Evolutionary conservation across 1,140 invertebrate species (phyloP).

Genomic region (Zaprionus kolodkinae): DNA sequence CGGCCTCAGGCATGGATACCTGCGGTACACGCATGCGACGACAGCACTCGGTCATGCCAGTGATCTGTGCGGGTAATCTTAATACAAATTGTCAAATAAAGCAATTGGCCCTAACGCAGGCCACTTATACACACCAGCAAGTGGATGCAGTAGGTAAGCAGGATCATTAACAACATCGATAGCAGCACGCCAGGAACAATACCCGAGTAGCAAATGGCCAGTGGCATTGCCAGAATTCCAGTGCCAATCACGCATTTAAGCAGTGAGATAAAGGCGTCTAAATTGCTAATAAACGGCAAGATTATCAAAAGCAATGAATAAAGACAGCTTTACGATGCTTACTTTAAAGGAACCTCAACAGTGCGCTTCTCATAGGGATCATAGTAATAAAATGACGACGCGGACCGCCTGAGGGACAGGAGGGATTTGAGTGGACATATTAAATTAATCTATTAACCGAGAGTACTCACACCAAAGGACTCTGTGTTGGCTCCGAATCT

Average conservation of each 20-base stretch:
- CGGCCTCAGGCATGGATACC: conserved; percentile 66
- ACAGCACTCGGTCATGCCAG: conserved; percentile 69
- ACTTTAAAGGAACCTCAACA: conserved; percentile 62
- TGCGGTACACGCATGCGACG: conserved; percentile 56
- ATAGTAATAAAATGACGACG: conserved; percentile 55
- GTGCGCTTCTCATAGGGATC: conserved; percentile 66
- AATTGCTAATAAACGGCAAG: conserved; percentile 37
- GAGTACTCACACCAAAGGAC: conserved; percentile 42
- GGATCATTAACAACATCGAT: conserved; percentile 55
- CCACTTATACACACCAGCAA: conserved; percentile 67
- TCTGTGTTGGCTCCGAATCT: neutral
- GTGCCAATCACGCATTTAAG: conserved; percentile 68
- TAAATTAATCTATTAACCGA: no score
- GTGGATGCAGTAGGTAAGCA: conserved; percentile 70
- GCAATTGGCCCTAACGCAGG: neutral
- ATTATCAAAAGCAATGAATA: neutral
- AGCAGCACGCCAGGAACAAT: conserved; percentile 41
- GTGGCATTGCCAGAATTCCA: conserved; percentile 64
- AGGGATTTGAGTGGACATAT: neutral
- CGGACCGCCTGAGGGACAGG: conserved; percentile 32
- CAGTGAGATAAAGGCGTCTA: conserved; percentile 63
- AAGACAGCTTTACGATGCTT: conserved; percentile 14
- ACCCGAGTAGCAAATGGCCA: conserved; percentile 59
- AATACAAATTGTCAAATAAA: conserved; percentile 13
- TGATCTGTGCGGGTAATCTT: conserved; percentile 37